Conservation (phyloP, 2,797 vertebrate genomes). For the Picus viridis region DNA sequence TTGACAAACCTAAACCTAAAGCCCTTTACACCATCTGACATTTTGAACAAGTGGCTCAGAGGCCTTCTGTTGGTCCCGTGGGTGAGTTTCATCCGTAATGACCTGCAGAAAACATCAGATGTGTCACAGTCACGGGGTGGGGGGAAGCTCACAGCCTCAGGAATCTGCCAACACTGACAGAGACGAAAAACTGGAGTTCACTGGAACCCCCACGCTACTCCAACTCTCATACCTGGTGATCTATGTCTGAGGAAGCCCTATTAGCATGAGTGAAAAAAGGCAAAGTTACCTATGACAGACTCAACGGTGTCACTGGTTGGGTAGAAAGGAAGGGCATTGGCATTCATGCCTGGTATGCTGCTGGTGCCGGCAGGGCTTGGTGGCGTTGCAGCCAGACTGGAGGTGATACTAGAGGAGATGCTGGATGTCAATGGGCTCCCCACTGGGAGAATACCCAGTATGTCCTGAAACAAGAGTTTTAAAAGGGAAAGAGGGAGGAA, state of each 20-base stretch:
- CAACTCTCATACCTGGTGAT: constrained; percentile 7
- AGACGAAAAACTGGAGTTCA: constrained; percentile 5
- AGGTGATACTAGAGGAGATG: constrained; percentile 96
- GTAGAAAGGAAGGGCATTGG: constrained; percentile 97
- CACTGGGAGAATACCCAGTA: constrained; percentile 93
- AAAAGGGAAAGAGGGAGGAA: constrained; percentile 15
- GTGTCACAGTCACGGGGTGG: constrained; percentile 23
- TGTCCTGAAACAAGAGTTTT: constrained; percentile 83
- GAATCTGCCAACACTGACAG: constrained; percentile 37
- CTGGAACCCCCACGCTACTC: not conserved
- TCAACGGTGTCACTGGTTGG: constrained; percentile 98
- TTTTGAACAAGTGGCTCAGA: constrained; percentile 22
- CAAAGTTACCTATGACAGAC: constrained; percentile 93
- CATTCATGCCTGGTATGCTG: constrained; percentile 94
- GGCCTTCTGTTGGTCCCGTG: constrained; percentile 34
- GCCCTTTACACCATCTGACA: constrained; percentile 11
- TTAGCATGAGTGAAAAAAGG: not conserved
- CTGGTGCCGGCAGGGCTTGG: constrained; percentile 86
- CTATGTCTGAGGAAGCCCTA: constrained; percentile 17
- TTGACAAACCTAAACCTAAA: constrained; percentile 37
- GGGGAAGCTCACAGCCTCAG: not conserved
- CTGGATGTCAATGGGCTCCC: constrained; percentile 93
- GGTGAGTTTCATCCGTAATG: constrained; percentile 41
- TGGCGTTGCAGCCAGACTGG: constrained; percentile 95
- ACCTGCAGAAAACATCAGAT: constrained; percentile 59